A percentile compares a stretch with the other conserved stretches of the same genome.
phyloP scores from a whole-genome alignment of 2,113 vertebrate genomes.

The Barnardius zonarius region DNA sequence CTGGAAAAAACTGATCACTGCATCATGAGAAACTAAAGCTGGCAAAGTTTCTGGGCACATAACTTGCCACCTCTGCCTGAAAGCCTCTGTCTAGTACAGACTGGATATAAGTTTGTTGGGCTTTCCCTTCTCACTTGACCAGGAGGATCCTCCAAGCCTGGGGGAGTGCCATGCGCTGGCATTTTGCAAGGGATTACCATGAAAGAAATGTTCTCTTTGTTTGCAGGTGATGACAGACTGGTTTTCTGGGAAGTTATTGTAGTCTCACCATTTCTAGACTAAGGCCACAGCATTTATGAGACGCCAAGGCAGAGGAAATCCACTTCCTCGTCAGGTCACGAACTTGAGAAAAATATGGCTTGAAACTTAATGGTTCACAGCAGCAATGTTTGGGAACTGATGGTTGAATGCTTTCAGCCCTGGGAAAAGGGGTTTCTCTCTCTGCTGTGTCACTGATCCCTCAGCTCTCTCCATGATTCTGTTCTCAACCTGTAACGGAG shows the following conservation, averaged over 20 bases:
- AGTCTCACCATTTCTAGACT: neutral
- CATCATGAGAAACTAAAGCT: neutral
- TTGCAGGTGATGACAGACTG: neutral
- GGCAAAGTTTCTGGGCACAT: neutral
- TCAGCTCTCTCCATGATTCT: neutral
- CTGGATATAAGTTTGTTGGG: neutral
- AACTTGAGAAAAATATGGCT: neutral
- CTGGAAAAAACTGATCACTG: neutral
- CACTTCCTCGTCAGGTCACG: neutral
- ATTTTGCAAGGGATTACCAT: neutral
- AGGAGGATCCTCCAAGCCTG: neutral
- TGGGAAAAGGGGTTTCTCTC: neutral
- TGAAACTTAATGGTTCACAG: neutral
- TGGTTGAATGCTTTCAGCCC: neutral
- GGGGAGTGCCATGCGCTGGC: neutral
- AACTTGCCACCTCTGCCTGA: neutral
- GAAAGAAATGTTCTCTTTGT: neutral
- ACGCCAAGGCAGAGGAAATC: neutral
- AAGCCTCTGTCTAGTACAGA: neutral
- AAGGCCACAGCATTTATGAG: neutral
- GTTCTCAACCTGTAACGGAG: neutral
- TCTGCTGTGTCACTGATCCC: neutral
- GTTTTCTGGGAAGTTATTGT: neutral
- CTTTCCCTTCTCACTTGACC: neutral
- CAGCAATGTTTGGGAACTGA: neutral